These are phyloP conservation scores for Matsumyia berberina DNA, from an alignment of 2,888 invertebrate species.

Conservation along the genomic window DNA sequence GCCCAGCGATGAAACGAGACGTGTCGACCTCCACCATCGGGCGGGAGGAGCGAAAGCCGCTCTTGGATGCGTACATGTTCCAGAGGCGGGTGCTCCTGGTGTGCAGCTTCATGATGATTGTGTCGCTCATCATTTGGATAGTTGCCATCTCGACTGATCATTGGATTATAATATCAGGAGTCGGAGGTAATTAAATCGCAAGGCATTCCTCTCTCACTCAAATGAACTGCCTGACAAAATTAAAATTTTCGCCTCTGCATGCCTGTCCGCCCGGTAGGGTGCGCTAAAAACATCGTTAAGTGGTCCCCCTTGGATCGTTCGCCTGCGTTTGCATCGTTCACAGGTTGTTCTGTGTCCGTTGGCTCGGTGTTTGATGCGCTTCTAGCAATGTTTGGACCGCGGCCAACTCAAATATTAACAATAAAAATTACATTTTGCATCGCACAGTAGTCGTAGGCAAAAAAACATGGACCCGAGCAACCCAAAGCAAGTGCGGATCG, in stretches of 20 bases:
- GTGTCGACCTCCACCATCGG: conserved; percentile 87
- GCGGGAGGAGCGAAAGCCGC: conserved; percentile 86
- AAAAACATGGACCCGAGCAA: conserved; percentile 40
- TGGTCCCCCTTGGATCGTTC: neutral
- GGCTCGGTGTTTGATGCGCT: conserved; percentile 60
- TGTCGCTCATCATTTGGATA: conserved; percentile 89
- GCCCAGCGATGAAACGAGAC: conserved; percentile 82
- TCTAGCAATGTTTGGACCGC: conserved; percentile 59
- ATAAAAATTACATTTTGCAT: conserved; percentile 61
- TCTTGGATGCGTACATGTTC: conserved; percentile 87
- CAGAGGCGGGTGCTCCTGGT: conserved; percentile 90
- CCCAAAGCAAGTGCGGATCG: conserved; percentile 26
- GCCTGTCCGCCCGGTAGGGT: neutral
- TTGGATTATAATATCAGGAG: conserved; percentile 87
- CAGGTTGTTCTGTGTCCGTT: conserved; percentile 65
- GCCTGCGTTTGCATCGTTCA: conserved; percentile 56
- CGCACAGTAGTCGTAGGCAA: conserved; percentile 19
- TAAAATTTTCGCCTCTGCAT: conserved; percentile 23
- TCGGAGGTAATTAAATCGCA: conserved; percentile 79
- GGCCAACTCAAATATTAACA: conserved; percentile 69
- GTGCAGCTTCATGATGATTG: conserved; percentile 88
- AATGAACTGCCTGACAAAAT: conserved; percentile 56
- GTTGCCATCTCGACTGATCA: conserved; percentile 90
- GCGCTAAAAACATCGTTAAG: too few species aligned
- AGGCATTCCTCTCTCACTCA: neutral